Evolutionary conservation across 2,888 invertebrate species (phyloP).

Genomic region (Trissolcus japonicus): DNA sequence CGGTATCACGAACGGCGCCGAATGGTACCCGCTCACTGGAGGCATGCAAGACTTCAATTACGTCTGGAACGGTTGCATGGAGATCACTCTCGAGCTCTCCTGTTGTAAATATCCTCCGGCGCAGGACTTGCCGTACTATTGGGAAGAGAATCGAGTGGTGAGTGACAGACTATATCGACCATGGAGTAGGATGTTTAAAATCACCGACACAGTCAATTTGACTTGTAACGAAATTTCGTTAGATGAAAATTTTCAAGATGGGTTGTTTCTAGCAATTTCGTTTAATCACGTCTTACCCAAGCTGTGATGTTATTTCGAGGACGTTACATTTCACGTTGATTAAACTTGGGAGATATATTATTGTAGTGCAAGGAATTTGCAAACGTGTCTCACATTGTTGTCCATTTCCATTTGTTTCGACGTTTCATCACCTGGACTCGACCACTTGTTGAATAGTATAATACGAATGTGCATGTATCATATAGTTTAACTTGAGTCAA

Average conservation of each 20-base stretch:
- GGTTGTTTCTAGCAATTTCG: too few relatives aligned
- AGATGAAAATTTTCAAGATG: too few relatives aligned
- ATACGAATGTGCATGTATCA: slow-evolving; percentile 38
- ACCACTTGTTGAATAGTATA: slow-evolving; percentile 29
- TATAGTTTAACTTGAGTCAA: slow-evolving; percentile 24
- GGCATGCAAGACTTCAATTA: slow-evolving; percentile 98
- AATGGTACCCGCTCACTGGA: slow-evolving; percentile 94
- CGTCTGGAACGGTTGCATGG: slow-evolving; percentile 94
- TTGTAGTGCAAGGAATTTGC: too few relatives aligned
- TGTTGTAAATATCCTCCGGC: slow-evolving; percentile 95
- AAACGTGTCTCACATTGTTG: background rate
- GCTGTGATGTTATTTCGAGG: too few relatives aligned
- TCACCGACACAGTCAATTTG: too few relatives aligned
- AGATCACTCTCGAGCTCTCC: slow-evolving; percentile 94
- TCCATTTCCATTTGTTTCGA: slow-evolving; percentile 5
- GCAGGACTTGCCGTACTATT: slow-evolving; percentile 87
- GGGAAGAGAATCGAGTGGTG: slow-evolving; percentile 92
- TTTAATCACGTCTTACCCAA: too few relatives aligned
- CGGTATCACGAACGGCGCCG: slow-evolving; percentile 96
- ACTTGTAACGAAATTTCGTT: too few relatives aligned
- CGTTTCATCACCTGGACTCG: slow-evolving; percentile 11
- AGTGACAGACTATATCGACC: slow-evolving; percentile 58
- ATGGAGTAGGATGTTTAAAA: too few relatives aligned
- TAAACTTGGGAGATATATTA: too few relatives aligned
- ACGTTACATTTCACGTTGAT: too few relatives aligned